Percentiles rank a stretch among this genome's conserved stretches.
phyloP scores from a whole-genome alignment of 1,140 invertebrate species.

The Orchesella cincta region DNA sequence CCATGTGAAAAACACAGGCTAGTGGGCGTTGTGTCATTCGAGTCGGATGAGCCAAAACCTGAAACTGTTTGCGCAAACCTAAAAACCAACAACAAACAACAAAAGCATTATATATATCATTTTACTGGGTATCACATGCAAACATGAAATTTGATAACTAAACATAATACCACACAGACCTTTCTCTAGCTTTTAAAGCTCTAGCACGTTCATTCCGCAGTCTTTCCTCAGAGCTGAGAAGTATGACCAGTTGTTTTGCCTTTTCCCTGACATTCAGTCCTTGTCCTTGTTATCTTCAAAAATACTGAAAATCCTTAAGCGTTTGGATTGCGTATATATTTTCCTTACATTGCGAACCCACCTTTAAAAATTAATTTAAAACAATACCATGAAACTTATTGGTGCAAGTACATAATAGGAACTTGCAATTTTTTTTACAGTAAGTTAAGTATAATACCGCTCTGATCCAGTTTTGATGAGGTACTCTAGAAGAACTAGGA shows the following conservation, averaged over 20 bases:
- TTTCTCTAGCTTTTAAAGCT: conserved; percentile 96
- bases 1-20: conserved; percentile 48
- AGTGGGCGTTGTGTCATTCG: conserved; percentile 51
- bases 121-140: not conserved
- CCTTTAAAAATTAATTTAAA: too few relatives aligned
- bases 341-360: conserved; percentile 97
- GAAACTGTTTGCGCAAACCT: conserved; percentile 73
- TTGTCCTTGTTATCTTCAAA: conserved; percentile 98
- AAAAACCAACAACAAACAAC: conserved; percentile 49
- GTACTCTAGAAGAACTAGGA: conserved; percentile 93
- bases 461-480: conserved; percentile 97
- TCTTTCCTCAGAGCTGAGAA: conserved; percentile 88
- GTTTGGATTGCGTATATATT: conserved; percentile 99
- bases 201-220: conserved; percentile 92
- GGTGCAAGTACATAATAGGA: too few relatives aligned
- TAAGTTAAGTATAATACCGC: too few relatives aligned
- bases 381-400: too few relatives aligned
- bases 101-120: not conserved
- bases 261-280: conserved; percentile 97
- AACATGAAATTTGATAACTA: not conserved
- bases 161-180: conserved; percentile 65
- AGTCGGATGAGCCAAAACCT: conserved; percentile 67
- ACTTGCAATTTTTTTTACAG: too few relatives aligned
- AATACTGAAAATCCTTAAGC: conserved; percentile 95
- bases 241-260: conserved; percentile 91